Evolutionary conservation across 2,113 vertebrate genomes (phyloP).

Genomic region (Ardeotis arabs): DNA sequence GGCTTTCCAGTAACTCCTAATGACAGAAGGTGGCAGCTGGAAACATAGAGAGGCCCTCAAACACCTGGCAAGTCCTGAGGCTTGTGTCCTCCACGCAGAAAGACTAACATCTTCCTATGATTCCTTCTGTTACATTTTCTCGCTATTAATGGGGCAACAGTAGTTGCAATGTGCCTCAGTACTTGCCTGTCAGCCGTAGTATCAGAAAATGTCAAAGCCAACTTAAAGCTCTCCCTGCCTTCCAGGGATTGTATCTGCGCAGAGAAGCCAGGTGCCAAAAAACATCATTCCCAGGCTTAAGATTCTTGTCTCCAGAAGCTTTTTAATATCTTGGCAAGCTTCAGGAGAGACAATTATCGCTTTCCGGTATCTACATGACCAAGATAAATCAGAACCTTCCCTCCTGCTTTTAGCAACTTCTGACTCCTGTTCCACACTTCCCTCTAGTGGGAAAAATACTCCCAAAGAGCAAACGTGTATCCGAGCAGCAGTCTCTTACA

Average conservation of each 20-base stretch:
- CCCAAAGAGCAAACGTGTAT: not conserved
- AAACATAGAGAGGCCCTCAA: not conserved
- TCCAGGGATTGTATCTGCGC: not conserved
- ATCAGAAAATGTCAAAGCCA: not conserved
- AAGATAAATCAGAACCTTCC: not conserved
- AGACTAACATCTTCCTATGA: not conserved
- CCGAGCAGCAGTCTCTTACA: not conserved
- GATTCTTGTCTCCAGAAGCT: not conserved
- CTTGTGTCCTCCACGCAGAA: not conserved
- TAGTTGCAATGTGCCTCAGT: not conserved
- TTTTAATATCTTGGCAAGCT: not conserved
- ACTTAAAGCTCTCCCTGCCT: not conserved
- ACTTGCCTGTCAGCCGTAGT: not conserved
- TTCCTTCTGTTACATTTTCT: not conserved
- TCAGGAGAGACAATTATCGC: not conserved
- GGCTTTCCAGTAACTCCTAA: not conserved
- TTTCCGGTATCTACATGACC: not conserved
- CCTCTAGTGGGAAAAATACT: slow-evolving; percentile 42
- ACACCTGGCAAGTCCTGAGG: not conserved
- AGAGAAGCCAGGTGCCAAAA: not conserved
- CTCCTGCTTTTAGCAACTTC: not conserved
- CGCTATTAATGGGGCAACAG: not conserved
- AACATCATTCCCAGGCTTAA: not conserved
- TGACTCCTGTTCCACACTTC: not conserved
- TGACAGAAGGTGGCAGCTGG: not conserved